Evolutionary conservation across 1,140 invertebrate genomes (phyloP).

Genomic region (Cephus cinctus): DNA sequence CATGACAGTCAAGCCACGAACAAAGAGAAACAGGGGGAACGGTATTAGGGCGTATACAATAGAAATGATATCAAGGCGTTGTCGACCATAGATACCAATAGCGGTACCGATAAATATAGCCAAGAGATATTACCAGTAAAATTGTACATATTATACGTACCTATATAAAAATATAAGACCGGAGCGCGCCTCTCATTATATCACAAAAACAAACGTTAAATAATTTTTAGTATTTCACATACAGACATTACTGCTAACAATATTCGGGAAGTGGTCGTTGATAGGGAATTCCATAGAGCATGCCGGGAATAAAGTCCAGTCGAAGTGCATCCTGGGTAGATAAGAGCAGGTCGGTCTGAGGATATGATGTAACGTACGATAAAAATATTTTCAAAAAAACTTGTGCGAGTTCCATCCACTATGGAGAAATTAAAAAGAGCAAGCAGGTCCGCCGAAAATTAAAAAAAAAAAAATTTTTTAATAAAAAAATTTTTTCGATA

Average conservation of each 20-base stretch:
- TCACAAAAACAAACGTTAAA: neutral
- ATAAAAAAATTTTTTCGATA: slow-evolving; percentile 1
- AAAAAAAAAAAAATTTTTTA: neutral
- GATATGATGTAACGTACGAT: slow-evolving; percentile 27
- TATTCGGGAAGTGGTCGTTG: neutral
- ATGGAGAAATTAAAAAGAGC: slow-evolving; percentile 23
- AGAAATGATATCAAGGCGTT: no score
- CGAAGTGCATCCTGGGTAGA: neutral
- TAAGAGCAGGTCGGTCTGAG: slow-evolving; percentile 13
- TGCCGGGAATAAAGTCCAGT: neutral
- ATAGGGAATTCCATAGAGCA: neutral
- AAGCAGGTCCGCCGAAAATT: slow-evolving; percentile 15
- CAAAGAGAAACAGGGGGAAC: no score
- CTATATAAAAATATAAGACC: no score
- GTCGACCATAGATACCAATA: no score
- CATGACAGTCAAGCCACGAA: no score
- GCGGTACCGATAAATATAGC: no score
- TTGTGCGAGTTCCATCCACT: no score
- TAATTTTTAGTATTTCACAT: neutral
- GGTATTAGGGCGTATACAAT: no score
- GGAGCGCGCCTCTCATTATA: neutral
- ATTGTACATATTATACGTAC: no score
- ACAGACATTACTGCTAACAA: neutral
- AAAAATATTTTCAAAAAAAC: no score
- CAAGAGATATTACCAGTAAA: no score